Base-by-base conservation (phyloP, 1,140 invertebrate species). In the Armadillidium nasatum region DNA sequence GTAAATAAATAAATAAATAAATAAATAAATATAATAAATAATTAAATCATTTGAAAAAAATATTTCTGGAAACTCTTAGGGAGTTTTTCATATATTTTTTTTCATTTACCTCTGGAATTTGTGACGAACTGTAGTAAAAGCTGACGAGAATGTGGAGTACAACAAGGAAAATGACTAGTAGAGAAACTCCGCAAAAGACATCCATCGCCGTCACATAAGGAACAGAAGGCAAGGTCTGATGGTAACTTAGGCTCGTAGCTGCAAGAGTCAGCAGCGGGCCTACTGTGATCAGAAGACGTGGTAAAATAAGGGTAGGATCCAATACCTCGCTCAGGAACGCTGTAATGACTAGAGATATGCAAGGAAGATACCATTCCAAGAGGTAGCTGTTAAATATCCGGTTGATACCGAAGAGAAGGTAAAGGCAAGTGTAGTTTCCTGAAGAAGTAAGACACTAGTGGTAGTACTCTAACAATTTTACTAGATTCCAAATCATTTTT, bases 371-470 rank as follows among this genome's bases (percentile, higher is more conserved):
- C 74, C 71, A 78, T 21, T 80, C 79, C 21, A 76, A 45, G 23
- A 80, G 68, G 79, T 80, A 80, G 6, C 54, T 74, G 22, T 46
- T 77, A 43, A 80, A 76, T 19, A 33, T 46, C 11, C 79, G 60
- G 11, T 70, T 33, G 13, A 80, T 54, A 15, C 54, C 73, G 21
- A 80, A 46, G 46, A 19, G 46, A n/a, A 80, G 72, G n/a, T 78
- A 15, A 13, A 76, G n/a, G 54, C 79, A 78, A 44, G 72, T 76
- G 72, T 80, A 80, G 21, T 74, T 74, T 15, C 79, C 79, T 80
- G 74, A 6, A 43, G n/a, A 7, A 43, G 43, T 33, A 33, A 33
- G 33, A 6, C 1, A 33, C 33, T 33, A 33, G 33, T 6, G 6
- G 33, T 33, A 3, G 33, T 33, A 33, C 6, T 33, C 2, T 6